A percentile compares a stretch with the other conserved stretches of the same genome.
Evolutionary conservation across 23 tunicate species (phyloP).

Genomic region (Ciona savignyi): DNA sequence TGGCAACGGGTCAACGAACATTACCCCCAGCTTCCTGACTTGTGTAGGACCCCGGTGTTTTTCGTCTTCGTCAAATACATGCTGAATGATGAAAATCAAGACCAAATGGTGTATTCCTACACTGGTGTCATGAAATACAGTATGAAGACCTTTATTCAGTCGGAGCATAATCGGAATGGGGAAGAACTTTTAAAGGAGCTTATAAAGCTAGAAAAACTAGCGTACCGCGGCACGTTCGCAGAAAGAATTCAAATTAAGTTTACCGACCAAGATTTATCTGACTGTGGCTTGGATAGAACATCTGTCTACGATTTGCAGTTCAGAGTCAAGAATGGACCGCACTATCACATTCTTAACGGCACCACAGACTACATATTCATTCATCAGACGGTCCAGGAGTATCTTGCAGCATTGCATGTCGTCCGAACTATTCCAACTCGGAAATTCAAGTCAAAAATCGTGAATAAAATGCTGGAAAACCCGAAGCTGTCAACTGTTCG

Average conservation of each 20-base stretch:
- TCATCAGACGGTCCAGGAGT: background rate
- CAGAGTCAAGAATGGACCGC: background rate
- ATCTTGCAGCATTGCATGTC: background rate
- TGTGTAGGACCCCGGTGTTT: background rate
- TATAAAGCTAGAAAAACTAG: background rate
- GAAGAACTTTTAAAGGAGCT: background rate
- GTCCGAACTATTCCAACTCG: background rate
- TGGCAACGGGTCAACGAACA: background rate
- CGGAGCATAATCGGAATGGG: background rate
- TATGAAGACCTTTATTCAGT: background rate
- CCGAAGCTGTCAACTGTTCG: background rate
- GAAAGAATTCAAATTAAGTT: background rate
- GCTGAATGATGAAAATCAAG: background rate
- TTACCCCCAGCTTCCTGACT: background rate
- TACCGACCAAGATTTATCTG: background rate
- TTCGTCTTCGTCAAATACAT: background rate
- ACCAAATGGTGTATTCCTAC: background rate
- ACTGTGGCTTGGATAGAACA: background rate
- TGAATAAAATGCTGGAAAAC: background rate
- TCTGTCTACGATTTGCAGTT: background rate
- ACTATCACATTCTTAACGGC: background rate
- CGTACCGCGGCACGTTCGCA: background rate
- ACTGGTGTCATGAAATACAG: background rate
- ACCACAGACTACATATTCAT: background rate
- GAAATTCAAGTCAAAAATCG: background rate